Evolutionary conservation across 2,113 vertebrate genomes (phyloP), one percentile per base, ranked within the genome.

Genomic region (Ptyas mucosa): DNA sequence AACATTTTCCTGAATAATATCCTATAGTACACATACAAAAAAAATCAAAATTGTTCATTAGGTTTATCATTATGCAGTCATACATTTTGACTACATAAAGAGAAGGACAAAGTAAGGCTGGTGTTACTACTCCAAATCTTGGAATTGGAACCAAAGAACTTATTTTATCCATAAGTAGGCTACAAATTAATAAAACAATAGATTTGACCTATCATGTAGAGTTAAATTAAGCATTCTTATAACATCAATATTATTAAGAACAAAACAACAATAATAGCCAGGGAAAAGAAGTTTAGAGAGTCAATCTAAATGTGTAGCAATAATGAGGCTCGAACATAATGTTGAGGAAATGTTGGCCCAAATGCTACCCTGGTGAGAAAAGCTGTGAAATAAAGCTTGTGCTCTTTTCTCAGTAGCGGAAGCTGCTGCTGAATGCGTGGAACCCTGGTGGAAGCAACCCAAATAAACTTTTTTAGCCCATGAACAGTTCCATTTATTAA

Each of bases 401-500:
- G 54, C 8, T 43, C 54, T 52, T n/a, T 85, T 58, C 85, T 61
- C 55, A 85, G 54, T 23, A 93, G 55, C 12, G 14, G 23, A 52
- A 26, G 21, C 61, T 64, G 39, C 54, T 61, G 85, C 39, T 92
- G 85, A 43, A 20, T 57, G 24, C 3, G 61, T 64, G 81, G 89
- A 61, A 86, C 81, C 81, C 81, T 43, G 75, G 53, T 93, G 92
- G 24, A 90, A 64, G 75, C 55, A 86, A 93, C 92, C 54, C 49
- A 12, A 88, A 53, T 92, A 58, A 90, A 64, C 87, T 81, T 75
- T 24, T 88, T 52, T 46, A 92, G 52, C 34, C 91, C 52, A 89
- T 49, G 61, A 89, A 93, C 90, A 89, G 81, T 89, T 93, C 81
- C 46, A 90, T 93, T 93, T 93, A 93, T 86, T 93, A 90, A 93